These are phyloP conservation scores for Patella depressa DNA, from an alignment of 2,888 invertebrate genomes.

Conservation along the genomic window DNA sequence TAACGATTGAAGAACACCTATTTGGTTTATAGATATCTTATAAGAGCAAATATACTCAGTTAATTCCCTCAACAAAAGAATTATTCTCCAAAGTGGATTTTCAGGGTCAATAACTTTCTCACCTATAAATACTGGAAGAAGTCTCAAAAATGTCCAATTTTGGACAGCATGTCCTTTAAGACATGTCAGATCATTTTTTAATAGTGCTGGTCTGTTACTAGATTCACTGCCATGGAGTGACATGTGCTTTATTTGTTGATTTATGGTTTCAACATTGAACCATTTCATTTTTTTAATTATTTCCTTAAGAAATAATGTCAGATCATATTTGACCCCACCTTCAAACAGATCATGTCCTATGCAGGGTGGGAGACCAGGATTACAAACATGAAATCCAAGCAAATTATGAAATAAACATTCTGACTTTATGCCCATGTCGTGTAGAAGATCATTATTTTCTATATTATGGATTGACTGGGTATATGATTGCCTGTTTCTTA, in stretches of 20 bases:
- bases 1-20: background rate
- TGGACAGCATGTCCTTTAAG: background rate
- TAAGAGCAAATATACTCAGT: background rate
- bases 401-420: background rate
- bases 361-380: background rate
- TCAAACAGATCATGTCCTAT: constrained; percentile 3
- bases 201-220: background rate
- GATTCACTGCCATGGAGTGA: background rate
- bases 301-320: background rate
- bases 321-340: background rate
- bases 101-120: background rate
- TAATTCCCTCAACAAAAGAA: background rate
- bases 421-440: background rate
- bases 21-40: background rate
- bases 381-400: background rate
- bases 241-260: background rate
- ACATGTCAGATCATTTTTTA: background rate
- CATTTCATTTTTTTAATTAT: background rate
- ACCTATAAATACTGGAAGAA: background rate
- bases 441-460: background rate
- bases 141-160: constrained; percentile 3
- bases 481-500: no score
- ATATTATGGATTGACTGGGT: background rate
- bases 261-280: constrained; percentile 2
- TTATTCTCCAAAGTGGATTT: background rate